Percentiles rank a stretch among this genome's conserved stretches.
These are phyloP conservation scores for Drosophila robusta DNA, from an alignment of 2,888 invertebrate species.

Conservation along the genomic window DNA sequence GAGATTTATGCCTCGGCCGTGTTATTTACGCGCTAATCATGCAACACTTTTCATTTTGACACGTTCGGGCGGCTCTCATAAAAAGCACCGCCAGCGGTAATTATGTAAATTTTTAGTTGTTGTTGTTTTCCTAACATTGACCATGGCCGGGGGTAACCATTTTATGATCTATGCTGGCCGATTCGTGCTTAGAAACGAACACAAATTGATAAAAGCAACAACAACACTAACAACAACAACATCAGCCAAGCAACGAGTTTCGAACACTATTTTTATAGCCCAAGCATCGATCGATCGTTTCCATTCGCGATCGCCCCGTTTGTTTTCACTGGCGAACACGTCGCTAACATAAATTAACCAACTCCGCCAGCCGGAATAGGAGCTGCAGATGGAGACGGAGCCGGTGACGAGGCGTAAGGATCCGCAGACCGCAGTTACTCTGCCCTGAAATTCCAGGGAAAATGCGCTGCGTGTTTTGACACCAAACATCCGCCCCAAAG, in stretches of 20 bases:
- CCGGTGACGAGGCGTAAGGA: conserved; percentile 33
- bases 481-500: conserved; percentile 76
- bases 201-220: conserved; percentile 74
- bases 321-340: conserved; percentile 73
- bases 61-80: conserved; percentile 71
- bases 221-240: conserved; percentile 18
- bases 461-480: conserved; percentile 70
- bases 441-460: conserved; percentile 61
- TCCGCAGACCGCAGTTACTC: conserved; percentile 31
- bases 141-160: conserved; percentile 56
- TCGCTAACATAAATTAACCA: conserved; percentile 71
- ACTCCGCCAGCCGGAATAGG: conserved; percentile 16
- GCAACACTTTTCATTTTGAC: conserved; percentile 83
- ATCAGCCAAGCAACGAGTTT: conserved; percentile 26
- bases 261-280: conserved; percentile 66
- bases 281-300: conserved; percentile 52
- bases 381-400: background rate
- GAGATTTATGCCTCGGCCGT: conserved; percentile 71
- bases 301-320: conserved; percentile 40
- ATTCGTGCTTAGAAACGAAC: conserved; percentile 73
- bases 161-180: conserved; percentile 74
- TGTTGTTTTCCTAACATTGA: conserved; percentile 42
- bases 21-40: conserved; percentile 82
- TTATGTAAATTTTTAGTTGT: conserved; percentile 73
- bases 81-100: conserved; percentile 74